Evolutionary conservation across 2,113 vertebrate species (phyloP).

Genomic region (Pelodiscus sinensis): DNA sequence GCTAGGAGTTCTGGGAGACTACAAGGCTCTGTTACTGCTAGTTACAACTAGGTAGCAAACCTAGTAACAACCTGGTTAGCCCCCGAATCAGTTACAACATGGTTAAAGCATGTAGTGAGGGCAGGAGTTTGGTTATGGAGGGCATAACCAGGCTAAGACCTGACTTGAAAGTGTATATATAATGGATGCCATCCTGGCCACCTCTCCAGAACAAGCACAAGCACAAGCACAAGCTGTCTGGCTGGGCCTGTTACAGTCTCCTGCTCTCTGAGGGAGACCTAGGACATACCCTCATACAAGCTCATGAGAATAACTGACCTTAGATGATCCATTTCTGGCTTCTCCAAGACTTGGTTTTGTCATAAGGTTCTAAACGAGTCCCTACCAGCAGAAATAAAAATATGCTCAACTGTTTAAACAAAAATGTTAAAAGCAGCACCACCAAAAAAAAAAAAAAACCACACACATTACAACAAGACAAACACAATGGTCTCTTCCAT

Average conservation of each 20-base stretch:
- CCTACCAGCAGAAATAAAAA: background rate
- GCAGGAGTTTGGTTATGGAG: background rate
- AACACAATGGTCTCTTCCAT: background rate
- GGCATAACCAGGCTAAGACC: background rate
- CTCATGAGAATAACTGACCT: background rate
- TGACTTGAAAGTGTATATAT: background rate
- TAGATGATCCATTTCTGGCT: background rate
- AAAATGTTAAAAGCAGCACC: constrained; percentile 34
- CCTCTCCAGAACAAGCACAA: accelerated
- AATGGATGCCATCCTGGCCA: background rate
- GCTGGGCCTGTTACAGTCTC: background rate
- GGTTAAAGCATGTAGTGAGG: background rate
- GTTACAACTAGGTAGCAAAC: background rate
- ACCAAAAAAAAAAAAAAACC: background rate
- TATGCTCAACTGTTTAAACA: background rate
- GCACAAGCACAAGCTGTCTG: background rate
- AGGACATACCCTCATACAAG: background rate
- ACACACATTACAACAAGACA: background rate
- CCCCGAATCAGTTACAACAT: background rate
- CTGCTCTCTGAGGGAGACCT: background rate
- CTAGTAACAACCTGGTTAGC: background rate
- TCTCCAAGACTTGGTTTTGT: background rate
- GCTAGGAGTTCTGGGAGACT: background rate
- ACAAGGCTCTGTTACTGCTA: background rate
- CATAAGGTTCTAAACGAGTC: background rate